Evolutionary conservation across 1,140 invertebrate genomes (phyloP).

Genomic region (Phthorimaea operculella): DNA sequence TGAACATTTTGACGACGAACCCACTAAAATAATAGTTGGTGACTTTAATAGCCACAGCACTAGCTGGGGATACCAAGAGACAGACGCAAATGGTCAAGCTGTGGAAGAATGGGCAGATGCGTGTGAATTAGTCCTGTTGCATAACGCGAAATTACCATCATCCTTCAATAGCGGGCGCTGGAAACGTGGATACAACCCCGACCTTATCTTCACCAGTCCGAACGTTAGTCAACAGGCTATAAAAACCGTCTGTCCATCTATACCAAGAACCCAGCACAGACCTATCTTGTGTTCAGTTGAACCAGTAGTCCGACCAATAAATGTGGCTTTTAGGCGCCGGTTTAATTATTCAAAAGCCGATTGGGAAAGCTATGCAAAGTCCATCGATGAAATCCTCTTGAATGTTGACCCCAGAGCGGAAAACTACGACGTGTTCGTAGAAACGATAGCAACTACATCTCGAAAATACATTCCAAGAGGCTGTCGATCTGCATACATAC

Average conservation of each 20-base stretch:
- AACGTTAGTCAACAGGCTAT: background rate
- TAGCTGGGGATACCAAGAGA: slow-evolving; percentile 1
- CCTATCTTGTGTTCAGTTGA: background rate
- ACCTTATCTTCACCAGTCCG: background rate
- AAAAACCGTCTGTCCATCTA: background rate
- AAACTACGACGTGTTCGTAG: background rate
- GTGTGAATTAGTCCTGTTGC: background rate
- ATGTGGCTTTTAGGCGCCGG: background rate
- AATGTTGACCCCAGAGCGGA: background rate
- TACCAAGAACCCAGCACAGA: background rate
- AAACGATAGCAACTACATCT: background rate
- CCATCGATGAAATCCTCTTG: background rate
- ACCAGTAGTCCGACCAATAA: background rate
- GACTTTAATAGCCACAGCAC: slow-evolving; percentile 5
- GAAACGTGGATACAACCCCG: background rate
- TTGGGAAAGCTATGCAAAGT: background rate
- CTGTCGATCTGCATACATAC: background rate
- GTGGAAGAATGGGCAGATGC: slow-evolving; percentile 3
- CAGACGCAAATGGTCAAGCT: background rate
- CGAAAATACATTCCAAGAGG: background rate
- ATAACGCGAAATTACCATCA: background rate
- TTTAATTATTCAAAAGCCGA: background rate
- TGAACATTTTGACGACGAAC: background rate
- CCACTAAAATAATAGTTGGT: background rate
- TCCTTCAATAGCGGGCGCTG: background rate